Base-by-base conservation (phyloP, 1,140 invertebrate genomes). In the Zaprionus vittiger region DNA sequence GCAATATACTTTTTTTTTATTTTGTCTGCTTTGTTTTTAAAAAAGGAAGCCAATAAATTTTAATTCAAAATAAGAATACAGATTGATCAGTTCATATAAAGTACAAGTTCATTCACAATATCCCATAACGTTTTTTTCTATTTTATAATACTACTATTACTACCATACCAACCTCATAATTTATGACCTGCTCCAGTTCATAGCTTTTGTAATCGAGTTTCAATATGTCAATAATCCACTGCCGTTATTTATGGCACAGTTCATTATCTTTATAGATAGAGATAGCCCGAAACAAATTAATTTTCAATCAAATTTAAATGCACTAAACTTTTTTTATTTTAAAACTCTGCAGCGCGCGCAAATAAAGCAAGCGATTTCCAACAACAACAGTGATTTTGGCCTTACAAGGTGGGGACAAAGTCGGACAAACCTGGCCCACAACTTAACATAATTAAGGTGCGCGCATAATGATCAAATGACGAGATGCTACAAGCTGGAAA, bases 371-470 rank as follows among this genome's bases (percentile, higher is more conserved):
- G 14, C 57, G 38, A 11, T 57, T 67, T 66, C 28, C 38, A 47
- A 65, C 81, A 77, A 73, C 66, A 66, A 76, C 31, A 57, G 60
- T 74, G 55, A 34, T 52, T 17, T 56, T 31, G 38, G 44, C 38
- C 22, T 34, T 47, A 52, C 31, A 55, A 65, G 49, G 37, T 49
- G 56, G 41, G 7, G 52, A 47, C 9, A 78, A 61, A 65, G 52
- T 61, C 60, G 47, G 49, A 60, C 60, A 64, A 72, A 67, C 22
- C 72, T 82, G 69, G 57, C 55, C 56, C 57, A 73, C 54, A 71
- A 64, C 83, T 87, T 84, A 87, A 57, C 84, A 89, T 89, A 89
- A 89, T 90, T 84, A 79, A 80, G 81, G 65, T 59, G 78, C 81
- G 73, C 76, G 56, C 81, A 77, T 79, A 83, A 77, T 81, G 78